Conservation (phyloP, 2,113 vertebrate species). For the Oxyruncus cristatus region DNA sequence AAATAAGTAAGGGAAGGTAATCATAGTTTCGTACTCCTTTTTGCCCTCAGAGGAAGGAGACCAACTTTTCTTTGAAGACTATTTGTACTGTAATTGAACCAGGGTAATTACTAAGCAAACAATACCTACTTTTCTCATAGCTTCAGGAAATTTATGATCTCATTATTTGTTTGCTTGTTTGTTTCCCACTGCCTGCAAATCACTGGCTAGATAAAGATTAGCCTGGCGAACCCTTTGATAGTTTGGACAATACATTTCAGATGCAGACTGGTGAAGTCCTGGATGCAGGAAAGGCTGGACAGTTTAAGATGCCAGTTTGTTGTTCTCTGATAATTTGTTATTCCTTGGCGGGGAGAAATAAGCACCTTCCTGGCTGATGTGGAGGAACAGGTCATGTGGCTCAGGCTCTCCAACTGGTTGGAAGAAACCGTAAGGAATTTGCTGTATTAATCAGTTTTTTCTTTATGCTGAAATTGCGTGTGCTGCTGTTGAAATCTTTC, state of each 20-base stretch:
- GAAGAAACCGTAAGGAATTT: neutral
- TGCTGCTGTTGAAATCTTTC: neutral
- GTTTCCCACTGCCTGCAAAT: neutral
- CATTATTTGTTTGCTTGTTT: neutral
- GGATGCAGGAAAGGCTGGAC: neutral
- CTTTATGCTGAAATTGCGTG: neutral
- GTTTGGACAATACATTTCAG: neutral
- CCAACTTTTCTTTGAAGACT: slow-evolving; percentile 10
- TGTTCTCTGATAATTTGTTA: neutral
- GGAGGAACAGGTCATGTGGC: neutral
- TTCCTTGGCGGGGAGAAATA: neutral
- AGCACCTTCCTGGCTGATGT: neutral
- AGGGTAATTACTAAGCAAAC: slow-evolving; percentile 13
- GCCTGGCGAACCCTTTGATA: neutral
- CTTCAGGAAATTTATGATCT: neutral
- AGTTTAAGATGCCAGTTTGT: neutral
- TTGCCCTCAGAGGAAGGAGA: neutral
- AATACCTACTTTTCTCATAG: neutral
- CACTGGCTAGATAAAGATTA: neutral
- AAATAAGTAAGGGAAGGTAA: neutral
- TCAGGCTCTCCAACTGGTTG: neutral
- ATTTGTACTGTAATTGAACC: neutral
- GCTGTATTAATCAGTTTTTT: neutral
- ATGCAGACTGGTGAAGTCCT: neutral
- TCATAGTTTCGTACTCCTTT: neutral